Evolutionary conservation across 2,113 vertebrate genomes (phyloP).

Genomic region (Scytalopus superciliaris): DNA sequence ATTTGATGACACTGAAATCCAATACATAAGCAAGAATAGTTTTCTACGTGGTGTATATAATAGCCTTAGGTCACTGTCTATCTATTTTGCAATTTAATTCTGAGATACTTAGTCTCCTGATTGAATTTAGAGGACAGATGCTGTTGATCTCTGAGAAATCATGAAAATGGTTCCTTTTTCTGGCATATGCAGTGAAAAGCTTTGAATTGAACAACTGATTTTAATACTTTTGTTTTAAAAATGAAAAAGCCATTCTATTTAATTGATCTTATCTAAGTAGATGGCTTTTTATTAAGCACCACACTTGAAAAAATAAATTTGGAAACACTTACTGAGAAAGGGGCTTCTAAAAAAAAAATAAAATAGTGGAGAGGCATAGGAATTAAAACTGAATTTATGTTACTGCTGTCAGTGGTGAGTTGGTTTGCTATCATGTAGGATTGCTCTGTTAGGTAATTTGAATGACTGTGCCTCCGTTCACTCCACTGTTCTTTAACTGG

Average conservation of each 20-base stretch:
- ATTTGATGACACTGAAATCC: conserved; percentile 19
- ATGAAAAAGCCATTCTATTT: neutral
- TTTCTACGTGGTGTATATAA: neutral
- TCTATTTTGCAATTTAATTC: conserved; percentile 5
- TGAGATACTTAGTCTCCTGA: neutral
- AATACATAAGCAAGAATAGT: neutral
- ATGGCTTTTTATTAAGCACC: neutral
- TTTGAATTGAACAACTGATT: neutral
- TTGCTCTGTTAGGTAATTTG: neutral
- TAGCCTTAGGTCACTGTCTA: neutral
- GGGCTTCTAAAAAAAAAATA: neutral
- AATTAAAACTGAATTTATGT: neutral
- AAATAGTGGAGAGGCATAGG: neutral
- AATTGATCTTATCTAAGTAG: neutral
- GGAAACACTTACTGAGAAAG: neutral
- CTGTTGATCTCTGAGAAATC: neutral
- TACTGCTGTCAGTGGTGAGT: neutral
- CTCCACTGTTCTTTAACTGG: neutral
- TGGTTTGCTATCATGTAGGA: neutral
- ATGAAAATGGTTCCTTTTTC: neutral
- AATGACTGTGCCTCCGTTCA: neutral
- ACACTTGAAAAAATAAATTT: neutral
- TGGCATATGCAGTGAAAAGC: neutral
- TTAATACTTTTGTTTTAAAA: neutral
- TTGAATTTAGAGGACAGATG: neutral